phyloP scores from a whole-genome alignment of 1,140 invertebrate species.

The Diorhabda carinulata region DNA sequence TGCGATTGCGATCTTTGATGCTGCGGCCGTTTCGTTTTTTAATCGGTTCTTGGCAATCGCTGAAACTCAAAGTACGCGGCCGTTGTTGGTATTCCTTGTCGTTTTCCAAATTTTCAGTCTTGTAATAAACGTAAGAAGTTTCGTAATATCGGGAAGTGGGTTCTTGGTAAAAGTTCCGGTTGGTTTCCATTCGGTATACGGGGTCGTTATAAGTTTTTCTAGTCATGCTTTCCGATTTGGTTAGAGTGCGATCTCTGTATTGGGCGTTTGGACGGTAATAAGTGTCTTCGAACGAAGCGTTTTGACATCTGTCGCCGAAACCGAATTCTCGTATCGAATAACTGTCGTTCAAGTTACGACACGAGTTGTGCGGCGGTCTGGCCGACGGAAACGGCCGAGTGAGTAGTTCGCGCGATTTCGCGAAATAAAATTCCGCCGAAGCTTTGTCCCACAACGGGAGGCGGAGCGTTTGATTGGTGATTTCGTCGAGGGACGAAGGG shows the following conservation, averaged over 20 bases:
- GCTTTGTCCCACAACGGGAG: conserved; percentile 69
- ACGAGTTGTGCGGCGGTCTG: conserved; percentile 35
- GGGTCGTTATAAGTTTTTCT: conserved; percentile 42
- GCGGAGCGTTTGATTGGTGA: conserved; percentile 49
- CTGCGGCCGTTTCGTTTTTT: conserved; percentile 40
- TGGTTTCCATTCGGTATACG: conserved; percentile 11
- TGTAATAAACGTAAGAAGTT: conserved; percentile 40
- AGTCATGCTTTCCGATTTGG: conserved; percentile 45
- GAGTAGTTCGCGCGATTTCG: conserved; percentile 64
- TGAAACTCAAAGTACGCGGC: conserved; percentile 42
- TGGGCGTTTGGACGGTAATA: conserved; percentile 32
- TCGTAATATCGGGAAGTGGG: conserved; percentile 35
- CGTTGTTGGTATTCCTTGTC: conserved; percentile 29
- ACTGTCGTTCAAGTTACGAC: conserved; percentile 28
- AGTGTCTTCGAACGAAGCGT: conserved; percentile 38
- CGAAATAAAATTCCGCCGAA: conserved; percentile 69
- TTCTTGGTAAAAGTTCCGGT: conserved; percentile 15
- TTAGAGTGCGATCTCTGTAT: conserved; percentile 34
- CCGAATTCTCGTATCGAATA: conserved; percentile 19
- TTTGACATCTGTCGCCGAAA: conserved; percentile 36
- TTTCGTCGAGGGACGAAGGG: conserved; percentile 42
- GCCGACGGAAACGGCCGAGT: conserved; percentile 54
- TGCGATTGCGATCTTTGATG: conserved; percentile 51
- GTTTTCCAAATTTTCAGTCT: conserved; percentile 25
- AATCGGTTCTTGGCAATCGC: conserved; percentile 37